These are phyloP conservation scores for Oryzias melastigma DNA, from an alignment of 2,113 vertebrate genomes.

Conservation along the genomic window DNA sequence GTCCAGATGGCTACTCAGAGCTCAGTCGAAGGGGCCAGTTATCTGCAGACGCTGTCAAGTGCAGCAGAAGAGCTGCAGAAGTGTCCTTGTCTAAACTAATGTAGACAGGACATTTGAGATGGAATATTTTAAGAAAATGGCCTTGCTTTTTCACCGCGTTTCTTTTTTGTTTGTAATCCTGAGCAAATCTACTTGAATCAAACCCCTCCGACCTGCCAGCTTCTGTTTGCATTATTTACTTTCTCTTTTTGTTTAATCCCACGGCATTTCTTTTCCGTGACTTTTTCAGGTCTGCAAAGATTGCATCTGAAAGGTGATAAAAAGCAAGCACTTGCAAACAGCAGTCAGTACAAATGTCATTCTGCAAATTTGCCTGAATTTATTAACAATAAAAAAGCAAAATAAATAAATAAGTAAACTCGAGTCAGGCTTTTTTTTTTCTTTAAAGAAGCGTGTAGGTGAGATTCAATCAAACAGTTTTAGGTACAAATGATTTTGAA, in stretches of 20 bases:
- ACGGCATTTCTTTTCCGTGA: conserved; percentile 24
- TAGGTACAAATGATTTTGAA: background rate
- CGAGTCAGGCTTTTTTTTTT: conserved; percentile 33
- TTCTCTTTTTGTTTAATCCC: conserved; percentile 20
- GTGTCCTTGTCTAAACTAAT: conserved; percentile 33
- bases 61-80: conserved; percentile 30
- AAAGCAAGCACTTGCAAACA: conserved; percentile 56
- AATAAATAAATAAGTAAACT: conserved; percentile 28
- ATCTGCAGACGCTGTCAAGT: conserved; percentile 21
- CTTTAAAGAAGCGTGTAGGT: conserved; percentile 10
- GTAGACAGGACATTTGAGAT: conserved; percentile 27
- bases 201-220: background rate
- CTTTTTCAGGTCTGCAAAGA: conserved; percentile 43
- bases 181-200: conserved; percentile 19
- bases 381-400: conserved; percentile 32
- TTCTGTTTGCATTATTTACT: conserved; percentile 20
- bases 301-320: conserved; percentile 30
- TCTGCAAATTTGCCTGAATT: conserved; percentile 51
- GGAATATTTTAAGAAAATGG: conserved; percentile 26
- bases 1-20: conserved; percentile 37
- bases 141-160: conserved; percentile 16
- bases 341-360: conserved; percentile 31
- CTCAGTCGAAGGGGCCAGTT: conserved; percentile 28
- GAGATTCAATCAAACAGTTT: conserved; percentile 35
- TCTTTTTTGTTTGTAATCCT: conserved; percentile 23